Conservation (phyloP, 37 sponge, comb jelly and placozoan species). For the Dysidea cf. avara region DNA sequence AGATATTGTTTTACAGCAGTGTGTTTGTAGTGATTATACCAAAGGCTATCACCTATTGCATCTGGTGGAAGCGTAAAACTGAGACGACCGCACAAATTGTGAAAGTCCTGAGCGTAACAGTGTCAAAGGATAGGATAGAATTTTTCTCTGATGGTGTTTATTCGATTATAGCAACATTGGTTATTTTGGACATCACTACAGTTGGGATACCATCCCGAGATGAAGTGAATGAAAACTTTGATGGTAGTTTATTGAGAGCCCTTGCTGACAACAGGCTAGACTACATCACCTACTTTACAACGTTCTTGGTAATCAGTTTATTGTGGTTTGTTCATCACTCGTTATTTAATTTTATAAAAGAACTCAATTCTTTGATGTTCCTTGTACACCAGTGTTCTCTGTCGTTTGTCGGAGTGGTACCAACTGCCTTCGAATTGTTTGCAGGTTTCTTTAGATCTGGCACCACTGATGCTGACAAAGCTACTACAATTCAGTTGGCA, state of each 20-base stretch:
- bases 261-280: neutral
- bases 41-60: neutral
- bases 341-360: conserved; percentile 29
- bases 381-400: too few relatives aligned
- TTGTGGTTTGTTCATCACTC: conserved; percentile 78
- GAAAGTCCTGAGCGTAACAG: too few relatives aligned
- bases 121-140: conserved; percentile 43
- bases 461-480: too few relatives aligned
- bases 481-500: too few relatives aligned
- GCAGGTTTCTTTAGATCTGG: too few relatives aligned
- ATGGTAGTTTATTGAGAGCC: conserved; percentile 11
- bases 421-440: too few relatives aligned
- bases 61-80: conserved; percentile 15
- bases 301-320: conserved; percentile 28
- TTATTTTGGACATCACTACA: conserved; percentile 67
- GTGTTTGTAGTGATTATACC: neutral
- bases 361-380: too few relatives aligned
- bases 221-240: neutral
- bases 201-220: conserved; percentile 11
- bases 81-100: too few relatives aligned
- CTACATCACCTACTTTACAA: neutral
- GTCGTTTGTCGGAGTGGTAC: too few relatives aligned
- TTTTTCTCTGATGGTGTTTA: conserved; percentile 80
- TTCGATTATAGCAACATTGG: conserved; percentile 71
- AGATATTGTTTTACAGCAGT: conserved; percentile 23